These are phyloP conservation scores for Ptychobarbus kaznakovi DNA, from an alignment of 2,797 vertebrate genomes.

Conservation along the genomic window DNA sequence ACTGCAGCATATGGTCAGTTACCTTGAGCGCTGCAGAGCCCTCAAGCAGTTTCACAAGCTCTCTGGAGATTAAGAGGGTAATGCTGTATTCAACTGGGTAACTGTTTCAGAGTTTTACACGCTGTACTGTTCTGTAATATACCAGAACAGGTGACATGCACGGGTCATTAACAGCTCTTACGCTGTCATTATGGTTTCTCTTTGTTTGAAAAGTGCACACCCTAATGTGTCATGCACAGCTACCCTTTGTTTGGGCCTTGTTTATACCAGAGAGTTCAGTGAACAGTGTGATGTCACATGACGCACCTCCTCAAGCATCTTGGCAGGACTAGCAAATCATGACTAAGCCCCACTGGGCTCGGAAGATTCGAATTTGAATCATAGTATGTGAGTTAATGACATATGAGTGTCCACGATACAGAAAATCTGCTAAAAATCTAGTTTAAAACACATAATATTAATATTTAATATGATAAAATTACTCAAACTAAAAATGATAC, in stretches of 20 bases:
- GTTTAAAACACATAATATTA: slow-evolving; percentile 1
- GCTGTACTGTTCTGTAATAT: background rate
- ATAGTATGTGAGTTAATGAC: background rate
- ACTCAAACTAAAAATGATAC: background rate
- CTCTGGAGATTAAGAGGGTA: slow-evolving; percentile 56
- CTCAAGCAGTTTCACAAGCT: slow-evolving; percentile 44
- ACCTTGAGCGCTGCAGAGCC: slow-evolving; percentile 29
- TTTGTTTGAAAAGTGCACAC: slow-evolving; percentile 10
- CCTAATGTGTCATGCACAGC: slow-evolving; percentile 9
- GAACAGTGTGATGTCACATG: slow-evolving; percentile 30
- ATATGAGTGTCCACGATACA: background rate
- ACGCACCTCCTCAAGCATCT: slow-evolving; percentile 5
- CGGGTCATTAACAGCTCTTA: background rate
- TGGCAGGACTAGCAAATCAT: slow-evolving; percentile 7
- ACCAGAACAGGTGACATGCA: background rate
- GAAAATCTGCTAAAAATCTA: background rate
- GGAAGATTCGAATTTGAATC: background rate
- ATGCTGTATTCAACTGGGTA: slow-evolving; percentile 43
- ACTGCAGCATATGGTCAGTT: slow-evolving; percentile 63
- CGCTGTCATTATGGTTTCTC: slow-evolving; percentile 19
- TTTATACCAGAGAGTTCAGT: slow-evolving; percentile 10
- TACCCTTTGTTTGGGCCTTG: slow-evolving; percentile 29
- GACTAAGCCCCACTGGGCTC: slow-evolving; percentile 8
- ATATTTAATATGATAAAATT: too few species aligned
- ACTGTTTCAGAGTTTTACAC: slow-evolving; percentile 15